Evolutionary conservation across 2,113 vertebrate species (phyloP), one percentile per base, ranked within the genome.

Genomic region (Australoheros scitulus): DNA sequence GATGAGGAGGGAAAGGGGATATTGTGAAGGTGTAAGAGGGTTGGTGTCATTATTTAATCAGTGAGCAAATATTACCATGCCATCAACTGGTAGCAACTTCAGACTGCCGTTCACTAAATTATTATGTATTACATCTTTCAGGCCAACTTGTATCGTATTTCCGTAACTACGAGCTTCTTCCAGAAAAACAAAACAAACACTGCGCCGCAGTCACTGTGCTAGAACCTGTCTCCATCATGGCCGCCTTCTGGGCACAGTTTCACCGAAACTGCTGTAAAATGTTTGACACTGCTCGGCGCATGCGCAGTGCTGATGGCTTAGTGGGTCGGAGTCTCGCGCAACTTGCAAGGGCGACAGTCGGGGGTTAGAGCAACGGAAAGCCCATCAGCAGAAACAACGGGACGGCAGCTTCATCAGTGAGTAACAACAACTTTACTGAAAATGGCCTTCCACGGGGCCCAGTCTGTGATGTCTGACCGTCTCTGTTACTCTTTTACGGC

Each of bases 361-460:
- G 61, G 61, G 52, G 57, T 41, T 82, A 64, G 81, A 91, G 91
- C 92, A 91, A 90, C 92, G 57, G 87, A 80, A 77, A 87, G 76
- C 81, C 58, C 80, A 74, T 85, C 90, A 86, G n/a, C 68, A 72
- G 56, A 81, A 79, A 82, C 79, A 90, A 85, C 89, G 55, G 81
- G 79, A 87, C 90, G 72, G 61, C 11, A 56, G 74, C 79, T 47
- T 50, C 47, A 14, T 75, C 80, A 70, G 94, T 93, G 68, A 94
- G 94, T 91, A 59, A 13, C 15, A 43, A 11, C 22, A 81, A 63
- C 64, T 55, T 82, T n/a, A 79, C 63, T 81, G 6, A 59, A 78
- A 84, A 41, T 11, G 0, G 1, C 1, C 6, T 15, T n/a, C 1
- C 24, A 7, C 20, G 55, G 18, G 32, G 1, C 8, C 26, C 0